phyloP scores from a whole-genome alignment of 2,888 invertebrate species.

The Hirtodrosophila duncani region DNA sequence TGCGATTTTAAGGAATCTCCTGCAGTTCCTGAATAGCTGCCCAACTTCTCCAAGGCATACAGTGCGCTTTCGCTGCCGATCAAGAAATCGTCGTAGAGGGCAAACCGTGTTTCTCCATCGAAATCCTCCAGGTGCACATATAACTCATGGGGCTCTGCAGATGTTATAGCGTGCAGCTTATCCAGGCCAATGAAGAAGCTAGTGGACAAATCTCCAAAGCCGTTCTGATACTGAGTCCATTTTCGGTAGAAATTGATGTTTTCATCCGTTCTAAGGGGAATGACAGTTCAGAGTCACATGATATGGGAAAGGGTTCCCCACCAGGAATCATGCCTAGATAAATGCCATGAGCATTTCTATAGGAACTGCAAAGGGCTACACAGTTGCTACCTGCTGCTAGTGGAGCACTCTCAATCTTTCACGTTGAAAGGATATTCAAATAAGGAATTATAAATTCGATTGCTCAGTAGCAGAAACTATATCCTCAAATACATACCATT shows the following conservation, averaged over 20 bases:
- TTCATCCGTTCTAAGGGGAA: conserved; percentile 83
- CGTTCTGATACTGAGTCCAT: conserved; percentile 83
- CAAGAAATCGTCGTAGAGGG: conserved; percentile 80
- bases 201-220: conserved; percentile 84
- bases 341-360: not conserved
- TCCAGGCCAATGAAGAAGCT: conserved; percentile 87
- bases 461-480: too few species aligned
- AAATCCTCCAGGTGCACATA: conserved; percentile 82
- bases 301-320: conserved; percentile 80
- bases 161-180: conserved; percentile 80
- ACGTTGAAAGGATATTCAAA: too few species aligned
- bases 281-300: conserved; percentile 82
- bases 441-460: too few species aligned
- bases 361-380: too few species aligned
- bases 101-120: conserved; percentile 68
- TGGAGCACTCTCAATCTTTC: too few species aligned
- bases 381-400: too few species aligned
- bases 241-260: conserved; percentile 82
- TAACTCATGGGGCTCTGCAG: conserved; percentile 79
- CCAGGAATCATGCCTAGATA: not conserved
- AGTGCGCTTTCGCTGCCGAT: conserved; percentile 83
- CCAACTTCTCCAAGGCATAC: conserved; percentile 83
- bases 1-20: conserved; percentile 84
- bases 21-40: conserved; percentile 77
- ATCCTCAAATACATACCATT: too few species aligned